Evolutionary conservation across 2,888 invertebrate genomes (phyloP), one percentile per base, ranked within the genome.

Genomic region (Tanytarsus gracilentus): DNA sequence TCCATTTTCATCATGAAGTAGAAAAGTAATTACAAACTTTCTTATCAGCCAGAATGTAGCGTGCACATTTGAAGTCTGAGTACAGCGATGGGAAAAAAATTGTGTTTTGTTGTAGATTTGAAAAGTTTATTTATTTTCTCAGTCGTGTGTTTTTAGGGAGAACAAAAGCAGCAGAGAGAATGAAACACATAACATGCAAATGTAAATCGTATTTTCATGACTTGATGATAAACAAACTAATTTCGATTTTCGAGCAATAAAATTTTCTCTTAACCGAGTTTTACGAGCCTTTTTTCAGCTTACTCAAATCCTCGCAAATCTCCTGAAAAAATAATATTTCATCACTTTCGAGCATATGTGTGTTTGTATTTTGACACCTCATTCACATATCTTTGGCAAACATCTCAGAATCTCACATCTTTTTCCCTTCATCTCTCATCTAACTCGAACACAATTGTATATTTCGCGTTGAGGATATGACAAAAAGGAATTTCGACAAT

Each of bases 291-390:
- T 18, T 44, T 44, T 44, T 44, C 9, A 44, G 44, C 44, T 18
- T 23, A 44, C 44, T 23, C 18, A 44, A 6, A 36, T 36, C 23
- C 4, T 18, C 11, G 44, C 44, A 44, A 44, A 44, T 44, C 44
- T 23, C 44, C 44, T n/a, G n/a, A n/a, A n/a, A n/a, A 44, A 44
- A 44, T 44, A 23, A 23, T 18, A 44, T 44, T 44, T 44, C 44
- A 18, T 44, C 18, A 44, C 44, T 23, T 44, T n/a, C n/a, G n/a
- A n/a, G 44, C 44, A 44, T 44, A 44, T 18, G 23, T 26, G 55
- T 56, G 55, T n/a, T n/a, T 23, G 55, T 56, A 56, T 56, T 56
- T 53, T 56, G 55, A 56, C 55, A 56, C 55, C 55, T 56, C 27
- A 25, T 56, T 56, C 26, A 40, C 40, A 56, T 56, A 23, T 23